Evolutionary conservation across 2,113 vertebrate species (phyloP).

Genomic region (Forbesichthys papilliferus): DNA sequence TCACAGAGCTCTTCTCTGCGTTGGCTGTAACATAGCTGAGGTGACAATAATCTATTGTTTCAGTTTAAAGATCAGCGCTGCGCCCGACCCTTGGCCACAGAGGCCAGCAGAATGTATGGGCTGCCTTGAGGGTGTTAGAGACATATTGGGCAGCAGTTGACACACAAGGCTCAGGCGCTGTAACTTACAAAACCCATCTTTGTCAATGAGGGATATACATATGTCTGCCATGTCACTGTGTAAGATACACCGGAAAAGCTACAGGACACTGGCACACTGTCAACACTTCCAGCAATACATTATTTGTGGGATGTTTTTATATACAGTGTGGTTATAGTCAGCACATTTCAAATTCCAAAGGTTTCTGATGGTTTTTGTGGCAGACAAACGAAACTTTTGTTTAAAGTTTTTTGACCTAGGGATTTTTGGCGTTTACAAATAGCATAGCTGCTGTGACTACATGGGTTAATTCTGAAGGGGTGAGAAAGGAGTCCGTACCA

Average conservation of each 20-base stretch:
- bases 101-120: conserved; percentile 65
- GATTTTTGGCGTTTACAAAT: too few relatives aligned
- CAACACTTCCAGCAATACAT: background rate
- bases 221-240: conserved; percentile 37
- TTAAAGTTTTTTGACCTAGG: too few relatives aligned
- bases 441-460: too few relatives aligned
- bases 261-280: background rate
- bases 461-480: too few relatives aligned
- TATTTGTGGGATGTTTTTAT: too few relatives aligned
- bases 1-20: conserved; percentile 69
- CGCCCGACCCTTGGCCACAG: conserved; percentile 57
- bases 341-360: too few relatives aligned
- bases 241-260: background rate
- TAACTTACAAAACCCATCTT: conserved; percentile 54
- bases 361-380: too few relatives aligned
- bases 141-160: conserved; percentile 43
- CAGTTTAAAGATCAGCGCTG: conserved; percentile 69
- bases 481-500: too few relatives aligned
- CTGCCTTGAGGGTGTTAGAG: conserved; percentile 54
- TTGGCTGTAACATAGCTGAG: conserved; percentile 68
- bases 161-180: conserved; percentile 38
- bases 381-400: too few relatives aligned
- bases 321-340: too few relatives aligned
- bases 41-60: conserved; percentile 82
- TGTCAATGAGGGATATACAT: conserved; percentile 36